Evolutionary conservation across 2,888 invertebrate species (phyloP), one percentile per base, ranked within the genome.

Genomic region (Eilema caniola): DNA sequence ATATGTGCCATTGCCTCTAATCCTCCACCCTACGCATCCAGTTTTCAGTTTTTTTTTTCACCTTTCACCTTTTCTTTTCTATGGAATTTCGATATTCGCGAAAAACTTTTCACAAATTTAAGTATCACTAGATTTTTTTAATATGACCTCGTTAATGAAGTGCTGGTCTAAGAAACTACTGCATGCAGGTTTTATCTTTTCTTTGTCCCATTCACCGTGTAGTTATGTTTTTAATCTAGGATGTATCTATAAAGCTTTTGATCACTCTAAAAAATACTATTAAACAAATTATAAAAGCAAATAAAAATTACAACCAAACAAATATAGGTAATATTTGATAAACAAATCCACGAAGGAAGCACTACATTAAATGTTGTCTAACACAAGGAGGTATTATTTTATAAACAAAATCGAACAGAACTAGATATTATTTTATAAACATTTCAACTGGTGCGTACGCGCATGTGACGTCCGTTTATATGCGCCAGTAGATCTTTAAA

Each of bases 401-500:
- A 65, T 65, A 70, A 66, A 70, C 70, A 70, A 53, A 37, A 65
- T 70, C 70, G 72, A 70, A 74, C 56, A 61, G 65, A 74, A 75
- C 68, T 72, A 67, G 56, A 47, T 47, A 66, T 62, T 80, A 81
- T 83, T 85, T 81, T 65, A 80, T 84, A 86, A 86, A 86, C 85
- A 86, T 69, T 60, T 77, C 80, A 81, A 78, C 74, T 74, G 76
- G 82, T 79, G 81, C 71, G 77, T 64, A 47, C 53, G 66, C 73
- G 71, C 81, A 78, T 69, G 64, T 31, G 72, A 71, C 74, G 73
- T 64, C 31, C 74, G 81, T 82, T 80, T 77, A 86, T 81, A 72
- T 69, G 77, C 80, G 70, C 71, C 67, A 75, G 56, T 81, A 75
- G 78, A 83, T 83, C 78, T 79, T 79, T 77, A 66, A 70, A 66